Percentiles rank a stretch among this genome's conserved stretches.
These are phyloP conservation scores for Ahaetulla prasina DNA, from an alignment of 2,113 vertebrate genomes.

Conservation along the genomic window DNA sequence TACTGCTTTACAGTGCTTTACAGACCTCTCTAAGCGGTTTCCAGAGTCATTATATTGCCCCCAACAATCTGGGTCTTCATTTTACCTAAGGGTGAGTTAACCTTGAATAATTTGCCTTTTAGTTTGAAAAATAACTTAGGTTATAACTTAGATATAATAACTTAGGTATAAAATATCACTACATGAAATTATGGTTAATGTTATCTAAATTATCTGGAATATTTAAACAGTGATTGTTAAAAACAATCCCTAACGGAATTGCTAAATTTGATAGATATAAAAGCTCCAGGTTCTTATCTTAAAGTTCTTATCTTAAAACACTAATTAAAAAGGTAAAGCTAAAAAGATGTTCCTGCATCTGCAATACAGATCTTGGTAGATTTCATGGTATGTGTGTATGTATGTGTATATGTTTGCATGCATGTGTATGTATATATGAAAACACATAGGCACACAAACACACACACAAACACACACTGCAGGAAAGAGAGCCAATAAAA, in stretches of 20 bases:
- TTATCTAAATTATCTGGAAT: constrained; percentile 23
- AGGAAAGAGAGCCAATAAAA: neutral
- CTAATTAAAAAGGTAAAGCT: constrained; percentile 36
- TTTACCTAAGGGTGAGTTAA: too few relatives aligned
- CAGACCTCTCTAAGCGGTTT: too few relatives aligned
- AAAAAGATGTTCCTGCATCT: constrained; percentile 7
- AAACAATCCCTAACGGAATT: neutral
- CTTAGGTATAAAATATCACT: constrained; percentile 58
- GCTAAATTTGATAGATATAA: constrained; percentile 11
- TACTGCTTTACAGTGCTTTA: too few relatives aligned
- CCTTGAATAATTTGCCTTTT: constrained; percentile 37
- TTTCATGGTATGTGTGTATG: neutral
- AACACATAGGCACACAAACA: neutral
- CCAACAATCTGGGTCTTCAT: too few relatives aligned
- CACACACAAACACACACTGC: neutral
- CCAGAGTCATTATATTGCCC: too few relatives aligned
- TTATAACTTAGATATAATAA: too few relatives aligned
- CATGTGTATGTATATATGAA: neutral
- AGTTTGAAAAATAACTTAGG: constrained; percentile 42
- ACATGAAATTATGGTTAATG: constrained; percentile 59
- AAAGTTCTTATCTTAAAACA: constrained; percentile 29
- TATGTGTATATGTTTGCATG: neutral
- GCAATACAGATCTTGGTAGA: neutral
- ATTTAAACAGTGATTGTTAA: constrained; percentile 5
- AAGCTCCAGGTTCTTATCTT: constrained; percentile 18